Evolutionary conservation across 2,797 vertebrate species (phyloP).

Genomic region (Cyprinodon diabolis): DNA sequence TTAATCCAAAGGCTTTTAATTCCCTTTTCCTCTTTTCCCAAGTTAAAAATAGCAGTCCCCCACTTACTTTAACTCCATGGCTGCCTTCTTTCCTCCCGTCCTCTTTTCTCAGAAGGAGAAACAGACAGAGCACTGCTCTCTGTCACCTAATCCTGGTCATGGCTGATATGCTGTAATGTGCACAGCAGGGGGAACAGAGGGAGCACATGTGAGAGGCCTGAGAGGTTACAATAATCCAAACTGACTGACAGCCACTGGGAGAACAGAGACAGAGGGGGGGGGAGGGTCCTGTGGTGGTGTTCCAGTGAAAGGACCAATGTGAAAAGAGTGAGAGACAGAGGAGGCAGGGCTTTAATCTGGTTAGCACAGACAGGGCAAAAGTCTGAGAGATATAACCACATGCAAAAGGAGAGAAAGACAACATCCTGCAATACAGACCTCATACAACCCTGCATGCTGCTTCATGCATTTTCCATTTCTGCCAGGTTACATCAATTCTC

Average conservation of each 20-base stretch:
- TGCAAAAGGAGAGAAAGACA: neutral
- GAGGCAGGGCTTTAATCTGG: slow-evolving; percentile 38
- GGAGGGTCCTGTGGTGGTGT: slow-evolving; percentile 16
- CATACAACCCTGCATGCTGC: neutral
- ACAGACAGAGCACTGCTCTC: slow-evolving; percentile 35
- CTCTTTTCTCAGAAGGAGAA: slow-evolving; percentile 20
- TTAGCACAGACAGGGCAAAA: slow-evolving; percentile 43
- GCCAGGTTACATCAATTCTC: neutral
- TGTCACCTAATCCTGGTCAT: slow-evolving; percentile 62
- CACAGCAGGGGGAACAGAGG: slow-evolving; percentile 26
- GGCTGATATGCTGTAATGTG: slow-evolving; percentile 37
- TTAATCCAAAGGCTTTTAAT: neutral
- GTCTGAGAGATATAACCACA: slow-evolving; percentile 7
- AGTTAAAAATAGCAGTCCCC: slow-evolving; percentile 7
- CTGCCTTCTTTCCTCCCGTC: slow-evolving; percentile 25
- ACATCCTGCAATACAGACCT: neutral
- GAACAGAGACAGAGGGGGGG: slow-evolving; percentile 10
- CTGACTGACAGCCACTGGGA: slow-evolving; percentile 60
- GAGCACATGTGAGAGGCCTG: slow-evolving; percentile 54
- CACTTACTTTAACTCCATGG: slow-evolving; percentile 77
- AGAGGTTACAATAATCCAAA: slow-evolving; percentile 71
- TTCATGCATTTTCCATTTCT: neutral
- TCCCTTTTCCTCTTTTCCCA: neutral
- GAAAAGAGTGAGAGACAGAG: slow-evolving; percentile 17
- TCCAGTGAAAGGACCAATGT: slow-evolving; percentile 61